Evolutionary conservation across 35 echinoderm and acorn worm genomes (phyloP).

Genomic region (Anneissia japonica): DNA sequence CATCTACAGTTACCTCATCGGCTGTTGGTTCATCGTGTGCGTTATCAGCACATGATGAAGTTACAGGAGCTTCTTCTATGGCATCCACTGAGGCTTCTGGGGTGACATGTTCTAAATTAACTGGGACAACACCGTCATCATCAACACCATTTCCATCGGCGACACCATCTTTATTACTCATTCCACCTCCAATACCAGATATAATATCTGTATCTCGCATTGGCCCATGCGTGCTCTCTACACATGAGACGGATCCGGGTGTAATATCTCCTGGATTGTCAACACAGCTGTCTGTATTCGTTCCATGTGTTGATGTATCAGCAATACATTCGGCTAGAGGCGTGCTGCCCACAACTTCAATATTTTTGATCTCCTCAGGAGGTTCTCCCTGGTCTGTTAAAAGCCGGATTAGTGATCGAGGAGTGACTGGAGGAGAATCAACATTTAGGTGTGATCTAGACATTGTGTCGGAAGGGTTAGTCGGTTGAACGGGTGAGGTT

Average conservation of each 20-base stretch:
- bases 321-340: background rate
- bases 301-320: background rate
- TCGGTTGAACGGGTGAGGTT: background rate
- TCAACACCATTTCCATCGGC: too few species aligned
- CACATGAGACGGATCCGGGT: background rate
- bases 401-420: background rate
- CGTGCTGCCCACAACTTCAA: background rate
- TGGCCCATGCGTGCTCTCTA: background rate
- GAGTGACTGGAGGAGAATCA: background rate
- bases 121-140: too few species aligned
- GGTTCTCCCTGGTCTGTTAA: background rate
- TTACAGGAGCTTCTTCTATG: too few species aligned
- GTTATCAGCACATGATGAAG: too few species aligned
- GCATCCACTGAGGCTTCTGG: too few species aligned
- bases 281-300: background rate
- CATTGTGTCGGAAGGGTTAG: too few species aligned
- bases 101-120: too few species aligned
- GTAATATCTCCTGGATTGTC: background rate
- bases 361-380: background rate
- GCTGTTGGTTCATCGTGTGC: too few species aligned
- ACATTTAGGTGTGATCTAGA: background rate
- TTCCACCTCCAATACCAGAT: background rate
- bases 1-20: too few species aligned
- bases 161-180: background rate
- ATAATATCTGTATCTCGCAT: background rate